phyloP scores from a whole-genome alignment of 2,113 vertebrate species.

The Ptilorrhoa leucosticta region DNA sequence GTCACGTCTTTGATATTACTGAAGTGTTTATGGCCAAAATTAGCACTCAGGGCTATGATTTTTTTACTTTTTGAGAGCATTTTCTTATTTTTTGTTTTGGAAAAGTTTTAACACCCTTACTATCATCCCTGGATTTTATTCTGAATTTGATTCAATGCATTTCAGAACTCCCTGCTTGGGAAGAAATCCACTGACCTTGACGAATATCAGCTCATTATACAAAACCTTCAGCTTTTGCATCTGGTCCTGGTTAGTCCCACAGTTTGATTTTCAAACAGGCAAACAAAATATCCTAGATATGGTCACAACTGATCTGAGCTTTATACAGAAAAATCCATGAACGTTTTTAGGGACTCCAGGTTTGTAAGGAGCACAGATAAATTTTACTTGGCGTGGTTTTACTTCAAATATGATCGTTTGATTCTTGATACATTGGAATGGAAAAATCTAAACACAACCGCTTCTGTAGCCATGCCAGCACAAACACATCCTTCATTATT shows the following conservation, averaged over 20 bases:
- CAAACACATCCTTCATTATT: not conserved
- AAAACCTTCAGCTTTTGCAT: not conserved
- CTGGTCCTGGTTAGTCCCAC: not conserved
- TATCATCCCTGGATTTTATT: not conserved
- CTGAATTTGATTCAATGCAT: not conserved
- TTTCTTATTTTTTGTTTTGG: not conserved
- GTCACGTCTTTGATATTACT: not conserved
- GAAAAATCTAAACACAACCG: not conserved
- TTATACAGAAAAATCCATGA: not conserved
- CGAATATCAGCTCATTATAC: not conserved
- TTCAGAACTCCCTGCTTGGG: not conserved
- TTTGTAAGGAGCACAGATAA: not conserved
- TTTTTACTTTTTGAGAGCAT: not conserved
- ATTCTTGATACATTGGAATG: not conserved
- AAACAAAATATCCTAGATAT: not conserved
- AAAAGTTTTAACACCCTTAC: not conserved
- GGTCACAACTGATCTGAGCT: not conserved
- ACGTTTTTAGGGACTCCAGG: not conserved
- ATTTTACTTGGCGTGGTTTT: not conserved
- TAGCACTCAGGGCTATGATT: not conserved
- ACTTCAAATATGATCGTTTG: not conserved
- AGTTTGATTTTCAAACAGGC: not conserved
- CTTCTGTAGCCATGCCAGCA: conserved; percentile 11
- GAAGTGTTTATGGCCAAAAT: not conserved
- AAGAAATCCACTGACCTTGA: not conserved